Conservation (phyloP, 2,888 invertebrate genomes). For the Macrophya annulata region DNA sequence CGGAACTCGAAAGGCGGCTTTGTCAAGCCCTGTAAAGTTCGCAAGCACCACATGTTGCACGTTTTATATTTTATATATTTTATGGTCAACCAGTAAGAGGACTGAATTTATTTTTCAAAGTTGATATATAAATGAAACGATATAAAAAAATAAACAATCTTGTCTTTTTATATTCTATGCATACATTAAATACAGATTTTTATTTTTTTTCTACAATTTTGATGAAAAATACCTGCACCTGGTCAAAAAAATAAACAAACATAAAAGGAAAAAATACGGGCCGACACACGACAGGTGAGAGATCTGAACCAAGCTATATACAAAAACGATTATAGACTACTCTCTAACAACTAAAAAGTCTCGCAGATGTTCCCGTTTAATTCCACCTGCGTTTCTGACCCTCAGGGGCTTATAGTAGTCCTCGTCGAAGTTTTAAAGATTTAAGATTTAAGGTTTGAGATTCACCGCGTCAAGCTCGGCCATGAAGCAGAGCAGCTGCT, state of each 20-base stretch:
- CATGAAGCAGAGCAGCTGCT: not conserved
- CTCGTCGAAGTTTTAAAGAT: not conserved
- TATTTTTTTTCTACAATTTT: not conserved
- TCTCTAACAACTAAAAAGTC: not conserved
- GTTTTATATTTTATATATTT: not conserved
- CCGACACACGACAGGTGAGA: not conserved
- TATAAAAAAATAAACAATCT: not conserved
- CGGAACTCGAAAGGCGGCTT: slow-evolving; percentile 52
- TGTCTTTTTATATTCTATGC: not conserved
- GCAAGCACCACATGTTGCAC: not conserved
- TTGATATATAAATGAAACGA: not conserved
- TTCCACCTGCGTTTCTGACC: slow-evolving; percentile 13
- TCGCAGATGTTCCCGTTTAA: not conserved
- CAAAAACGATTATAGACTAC: slow-evolving; percentile 8
- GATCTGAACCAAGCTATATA: not conserved
- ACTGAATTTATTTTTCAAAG: not conserved
- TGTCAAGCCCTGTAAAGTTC: slow-evolving; percentile 18
- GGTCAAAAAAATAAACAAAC: not conserved
- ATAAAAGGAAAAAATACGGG: too few species aligned
- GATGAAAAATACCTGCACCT: not conserved
- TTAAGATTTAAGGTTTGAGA: slow-evolving; percentile 8
- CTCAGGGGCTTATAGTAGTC: not conserved
- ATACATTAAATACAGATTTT: not conserved
- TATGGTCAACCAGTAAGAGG: not conserved
- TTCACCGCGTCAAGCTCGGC: not conserved